Conservation (phyloP, 1,140 invertebrate species). For the Pectinophora gossypiella region DNA sequence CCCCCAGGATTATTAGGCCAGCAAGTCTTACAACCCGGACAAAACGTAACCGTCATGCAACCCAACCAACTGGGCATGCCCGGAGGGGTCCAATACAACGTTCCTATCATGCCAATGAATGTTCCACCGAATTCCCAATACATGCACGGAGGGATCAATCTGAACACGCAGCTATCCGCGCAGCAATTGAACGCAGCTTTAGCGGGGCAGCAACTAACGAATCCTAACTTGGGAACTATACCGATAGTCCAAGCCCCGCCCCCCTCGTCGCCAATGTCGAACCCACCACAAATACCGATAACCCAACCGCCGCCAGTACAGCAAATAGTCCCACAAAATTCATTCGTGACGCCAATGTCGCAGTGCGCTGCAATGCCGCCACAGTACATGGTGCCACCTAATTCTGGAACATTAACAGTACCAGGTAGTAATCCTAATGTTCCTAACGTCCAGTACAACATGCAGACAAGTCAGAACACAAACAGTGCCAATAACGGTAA, state of each 20-base stretch:
- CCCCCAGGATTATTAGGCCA: constrained; percentile 50
- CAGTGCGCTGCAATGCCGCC: constrained; percentile 51
- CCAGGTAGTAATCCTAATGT: constrained; percentile 35
- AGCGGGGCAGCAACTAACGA: constrained; percentile 47
- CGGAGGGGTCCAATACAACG: constrained; percentile 59
- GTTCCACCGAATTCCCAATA: constrained; percentile 55
- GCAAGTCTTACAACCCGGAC: constrained; percentile 55
- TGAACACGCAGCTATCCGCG: constrained; percentile 58
- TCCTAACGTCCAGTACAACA: constrained; percentile 50
- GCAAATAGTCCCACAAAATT: constrained; percentile 52
- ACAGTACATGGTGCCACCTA: constrained; percentile 59
- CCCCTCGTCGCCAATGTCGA: constrained; percentile 47
- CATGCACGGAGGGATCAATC: constrained; percentile 54
- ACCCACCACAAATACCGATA: constrained; percentile 31
- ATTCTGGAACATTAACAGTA: constrained; percentile 42
- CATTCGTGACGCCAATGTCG: constrained; percentile 35
- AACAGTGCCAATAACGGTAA: constrained; percentile 42
- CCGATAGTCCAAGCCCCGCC: constrained; percentile 57
- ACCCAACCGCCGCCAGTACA: constrained; percentile 45
- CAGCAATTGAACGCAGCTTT: constrained; percentile 63
- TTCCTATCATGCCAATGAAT: constrained; percentile 65
- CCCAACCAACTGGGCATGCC: constrained; percentile 57
- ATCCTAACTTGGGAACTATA: constrained; percentile 55
- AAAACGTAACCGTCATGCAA: constrained; percentile 65
- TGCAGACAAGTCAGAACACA: constrained; percentile 35